These are phyloP conservation scores for Paratrypauchen microcephalus DNA, from an alignment of 2,797 vertebrate genomes.

Conservation along the genomic window DNA sequence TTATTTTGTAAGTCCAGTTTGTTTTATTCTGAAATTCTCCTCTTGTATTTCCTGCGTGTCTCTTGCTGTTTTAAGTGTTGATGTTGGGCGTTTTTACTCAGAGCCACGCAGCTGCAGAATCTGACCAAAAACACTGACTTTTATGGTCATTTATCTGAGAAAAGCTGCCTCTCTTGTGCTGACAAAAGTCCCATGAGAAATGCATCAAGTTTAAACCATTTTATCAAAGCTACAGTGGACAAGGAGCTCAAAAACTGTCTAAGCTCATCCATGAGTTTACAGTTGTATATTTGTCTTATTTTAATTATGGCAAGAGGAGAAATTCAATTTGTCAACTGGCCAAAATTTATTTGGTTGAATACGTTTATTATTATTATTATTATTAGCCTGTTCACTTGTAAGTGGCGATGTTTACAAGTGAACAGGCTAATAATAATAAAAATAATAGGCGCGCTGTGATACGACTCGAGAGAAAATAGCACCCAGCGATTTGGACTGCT, in stretches of 20 bases:
- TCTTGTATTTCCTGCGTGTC: background rate
- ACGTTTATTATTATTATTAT: too few species aligned
- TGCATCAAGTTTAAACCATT: background rate
- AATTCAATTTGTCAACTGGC: too few species aligned
- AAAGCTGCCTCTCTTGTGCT: background rate
- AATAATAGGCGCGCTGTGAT: too few species aligned
- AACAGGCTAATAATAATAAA: too few species aligned
- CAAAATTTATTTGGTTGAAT: too few species aligned
- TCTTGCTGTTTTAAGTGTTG: background rate
- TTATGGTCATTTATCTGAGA: background rate
- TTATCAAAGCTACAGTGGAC: background rate
- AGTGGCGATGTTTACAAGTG: too few species aligned
- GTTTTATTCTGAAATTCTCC: background rate
- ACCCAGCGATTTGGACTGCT: too few species aligned
- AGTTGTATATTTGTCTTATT: background rate
- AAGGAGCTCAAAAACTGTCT: background rate
- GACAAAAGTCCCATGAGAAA: background rate
- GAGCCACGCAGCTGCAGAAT: background rate
- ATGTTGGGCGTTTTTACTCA: slow-evolving; percentile 1
- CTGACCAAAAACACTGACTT: background rate
- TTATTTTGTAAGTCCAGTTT: background rate
- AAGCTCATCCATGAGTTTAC: background rate
- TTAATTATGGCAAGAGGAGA: too few species aligned
- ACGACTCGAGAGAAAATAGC: too few species aligned
- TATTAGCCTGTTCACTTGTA: too few species aligned